Percentiles rank a stretch among this genome's conserved stretches.
Evolutionary conservation across 2,888 invertebrate genomes (phyloP).

Genomic region (Trachelus iudaicus): DNA sequence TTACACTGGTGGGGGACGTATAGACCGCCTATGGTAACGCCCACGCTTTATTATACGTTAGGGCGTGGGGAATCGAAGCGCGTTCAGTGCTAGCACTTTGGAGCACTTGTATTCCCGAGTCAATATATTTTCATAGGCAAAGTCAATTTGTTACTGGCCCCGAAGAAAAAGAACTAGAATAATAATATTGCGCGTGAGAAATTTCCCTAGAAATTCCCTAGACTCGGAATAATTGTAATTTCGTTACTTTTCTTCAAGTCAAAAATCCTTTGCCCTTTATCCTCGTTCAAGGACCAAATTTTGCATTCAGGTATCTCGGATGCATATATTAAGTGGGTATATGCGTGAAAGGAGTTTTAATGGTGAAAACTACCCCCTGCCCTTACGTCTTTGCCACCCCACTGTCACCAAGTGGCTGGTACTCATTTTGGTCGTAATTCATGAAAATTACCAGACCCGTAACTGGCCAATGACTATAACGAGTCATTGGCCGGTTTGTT

Average conservation of each 20-base stretch:
- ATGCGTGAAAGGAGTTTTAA: neutral
- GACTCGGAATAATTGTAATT: neutral
- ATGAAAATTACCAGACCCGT: neutral
- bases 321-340: neutral
- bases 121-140: neutral
- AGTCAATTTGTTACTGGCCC: too few species aligned
- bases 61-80: conserved; percentile 15
- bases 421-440: neutral
- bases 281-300: neutral
- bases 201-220: neutral
- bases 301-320: neutral
- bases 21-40: conserved; percentile 48
- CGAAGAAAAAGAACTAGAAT: too few species aligned
- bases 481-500: conserved; percentile 12
- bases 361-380: neutral
- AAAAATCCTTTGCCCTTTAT: neutral
- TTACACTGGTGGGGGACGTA: conserved; percentile 37
- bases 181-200: too few species aligned
- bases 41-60: conserved; percentile 35
- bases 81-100: neutral
- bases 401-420: neutral
- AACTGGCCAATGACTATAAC: neutral
- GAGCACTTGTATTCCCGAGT: neutral
- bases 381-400: neutral
- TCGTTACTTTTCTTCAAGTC: neutral